Evolutionary conservation across 2,888 invertebrate genomes (phyloP).

Genomic region (Dicyrtoma fusca): DNA sequence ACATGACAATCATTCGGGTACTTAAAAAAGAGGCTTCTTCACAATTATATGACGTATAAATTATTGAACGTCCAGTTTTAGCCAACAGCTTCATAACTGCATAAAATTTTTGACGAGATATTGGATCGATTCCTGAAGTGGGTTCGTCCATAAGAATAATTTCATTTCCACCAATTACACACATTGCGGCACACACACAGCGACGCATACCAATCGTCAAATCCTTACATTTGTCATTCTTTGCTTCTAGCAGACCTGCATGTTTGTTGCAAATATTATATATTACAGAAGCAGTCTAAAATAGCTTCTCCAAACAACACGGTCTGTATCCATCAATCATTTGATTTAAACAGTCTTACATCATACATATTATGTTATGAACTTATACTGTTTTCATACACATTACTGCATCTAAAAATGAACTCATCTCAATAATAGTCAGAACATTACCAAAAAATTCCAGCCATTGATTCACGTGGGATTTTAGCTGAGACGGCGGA

Average conservation of each 20-base stretch:
- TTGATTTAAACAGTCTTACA: no score
- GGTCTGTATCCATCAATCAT: no score
- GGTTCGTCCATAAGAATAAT: slow-evolving; percentile 48
- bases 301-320: no score
- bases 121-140: slow-evolving; percentile 34
- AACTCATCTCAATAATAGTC: not conserved
- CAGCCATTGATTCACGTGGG: slow-evolving; percentile 50
- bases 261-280: no score
- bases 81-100: slow-evolving; percentile 43
- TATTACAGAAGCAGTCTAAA: no score
- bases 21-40: slow-evolving; percentile 45
- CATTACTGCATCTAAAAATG: not conserved
- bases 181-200: slow-evolving; percentile 46
- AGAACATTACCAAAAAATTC: slow-evolving; percentile 38
- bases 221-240: slow-evolving; percentile 20
- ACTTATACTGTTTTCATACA: not conserved
- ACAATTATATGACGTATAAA: slow-evolving; percentile 45
- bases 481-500: slow-evolving; percentile 24
- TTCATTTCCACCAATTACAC: slow-evolving; percentile 46
- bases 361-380: slow-evolving; percentile 27
- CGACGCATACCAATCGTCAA: slow-evolving; percentile 35
- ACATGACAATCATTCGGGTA: slow-evolving; percentile 39
- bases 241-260: no score
- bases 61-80: slow-evolving; percentile 39
- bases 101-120: slow-evolving; percentile 35